Evolutionary conservation across 1,140 invertebrate genomes (phyloP).

Genomic region (Drosophila takahashii): DNA sequence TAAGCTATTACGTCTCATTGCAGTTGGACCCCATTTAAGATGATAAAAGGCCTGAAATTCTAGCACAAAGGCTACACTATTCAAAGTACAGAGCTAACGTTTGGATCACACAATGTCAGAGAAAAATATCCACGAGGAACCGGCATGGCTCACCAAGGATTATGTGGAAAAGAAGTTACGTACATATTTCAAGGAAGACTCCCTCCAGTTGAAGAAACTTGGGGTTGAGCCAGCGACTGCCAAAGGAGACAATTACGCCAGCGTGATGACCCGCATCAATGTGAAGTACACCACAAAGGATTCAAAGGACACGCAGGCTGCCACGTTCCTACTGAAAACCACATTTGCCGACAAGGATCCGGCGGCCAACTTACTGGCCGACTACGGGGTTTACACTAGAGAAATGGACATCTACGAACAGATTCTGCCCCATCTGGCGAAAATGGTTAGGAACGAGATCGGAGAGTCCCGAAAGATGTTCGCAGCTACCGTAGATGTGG

Average conservation of each 20-base stretch:
- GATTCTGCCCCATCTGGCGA: conserved; percentile 56
- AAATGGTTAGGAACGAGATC: conserved; percentile 44
- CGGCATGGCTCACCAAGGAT: conserved; percentile 60
- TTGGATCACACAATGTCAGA: conserved; percentile 23
- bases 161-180: conserved; percentile 62
- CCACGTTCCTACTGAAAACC: conserved; percentile 63
- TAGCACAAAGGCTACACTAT: background rate
- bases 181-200: conserved; percentile 45
- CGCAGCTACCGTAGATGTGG: conserved; percentile 66
- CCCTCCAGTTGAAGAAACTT: conserved; percentile 42
- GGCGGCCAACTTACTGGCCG: conserved; percentile 34
- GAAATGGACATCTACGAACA: conserved; percentile 75
- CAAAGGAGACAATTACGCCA: conserved; percentile 79
- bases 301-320: conserved; percentile 1
- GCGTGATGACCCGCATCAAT: conserved; percentile 65
- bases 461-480: conserved; percentile 63
- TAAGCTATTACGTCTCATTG: background rate
- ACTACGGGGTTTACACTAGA: conserved; percentile 56
- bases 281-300: conserved; percentile 33
- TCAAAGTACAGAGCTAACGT: background rate
- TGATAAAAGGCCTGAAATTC: background rate
- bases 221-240: conserved; percentile 50
- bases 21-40: background rate
- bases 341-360: conserved; percentile 56
- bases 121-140: conserved; percentile 5